phyloP scores from a whole-genome alignment of 2,113 vertebrate genomes.

The Corythaixoides concolor region DNA sequence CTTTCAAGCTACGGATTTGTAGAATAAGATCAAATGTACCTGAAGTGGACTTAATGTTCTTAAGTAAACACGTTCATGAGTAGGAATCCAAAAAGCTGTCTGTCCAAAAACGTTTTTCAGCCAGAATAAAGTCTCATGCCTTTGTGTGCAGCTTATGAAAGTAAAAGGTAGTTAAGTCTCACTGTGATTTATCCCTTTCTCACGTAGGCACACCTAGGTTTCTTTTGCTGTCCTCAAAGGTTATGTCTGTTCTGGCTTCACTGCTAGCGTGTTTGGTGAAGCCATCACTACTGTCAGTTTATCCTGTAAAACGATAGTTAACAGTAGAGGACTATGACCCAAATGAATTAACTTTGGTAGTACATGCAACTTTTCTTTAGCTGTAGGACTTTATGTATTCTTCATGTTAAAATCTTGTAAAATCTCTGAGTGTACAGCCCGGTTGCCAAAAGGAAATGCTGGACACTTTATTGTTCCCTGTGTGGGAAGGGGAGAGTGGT shows the following conservation, averaged over 20 bases:
- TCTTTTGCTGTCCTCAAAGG: not conserved
- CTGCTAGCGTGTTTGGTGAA: not conserved
- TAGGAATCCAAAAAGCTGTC: not conserved
- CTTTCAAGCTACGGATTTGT: slow-evolving; percentile 7
- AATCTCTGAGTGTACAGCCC: not conserved
- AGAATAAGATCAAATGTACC: slow-evolving; percentile 11
- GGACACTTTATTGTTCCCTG: not conserved
- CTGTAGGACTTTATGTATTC: not conserved
- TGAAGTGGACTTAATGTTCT: slow-evolving; percentile 33
- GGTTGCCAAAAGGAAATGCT: not conserved
- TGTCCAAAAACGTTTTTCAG: not conserved
- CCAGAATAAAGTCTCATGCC: not conserved
- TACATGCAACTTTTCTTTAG: not conserved
- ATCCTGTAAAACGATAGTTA: not conserved
- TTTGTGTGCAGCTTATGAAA: not conserved
- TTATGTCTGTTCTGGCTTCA: not conserved
- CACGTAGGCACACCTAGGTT: not conserved
- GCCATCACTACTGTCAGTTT: not conserved
- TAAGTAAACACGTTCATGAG: not conserved
- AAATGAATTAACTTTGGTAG: not conserved
- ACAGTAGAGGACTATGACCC: not conserved
- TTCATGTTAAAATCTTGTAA: not conserved
- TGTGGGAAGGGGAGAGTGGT: not conserved
- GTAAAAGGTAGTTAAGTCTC: not conserved
- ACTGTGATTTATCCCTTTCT: not conserved